These are phyloP conservation scores for Sogatella furcifera DNA, from an alignment of 1,140 invertebrate genomes.

Conservation along the genomic window DNA sequence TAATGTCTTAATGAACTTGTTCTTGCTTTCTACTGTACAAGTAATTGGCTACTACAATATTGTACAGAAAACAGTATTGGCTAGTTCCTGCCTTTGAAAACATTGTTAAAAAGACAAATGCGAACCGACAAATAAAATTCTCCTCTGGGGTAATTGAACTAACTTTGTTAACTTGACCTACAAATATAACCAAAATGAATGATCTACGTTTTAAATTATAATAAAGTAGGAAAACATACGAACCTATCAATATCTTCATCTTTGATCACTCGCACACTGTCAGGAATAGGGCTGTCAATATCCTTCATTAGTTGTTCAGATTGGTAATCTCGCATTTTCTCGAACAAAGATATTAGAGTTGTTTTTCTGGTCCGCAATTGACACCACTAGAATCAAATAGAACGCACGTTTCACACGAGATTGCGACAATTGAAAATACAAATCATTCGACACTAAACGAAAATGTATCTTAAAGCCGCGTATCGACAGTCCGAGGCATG, in stretches of 20 bases:
- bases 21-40: too few species aligned
- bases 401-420: background rate
- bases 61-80: too few species aligned
- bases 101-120: too few species aligned
- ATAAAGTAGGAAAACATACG: background rate
- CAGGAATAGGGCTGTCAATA: conserved; percentile 70
- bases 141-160: background rate
- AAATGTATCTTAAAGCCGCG: too few species aligned
- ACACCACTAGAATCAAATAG: conserved; percentile 60
- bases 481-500: too few species aligned
- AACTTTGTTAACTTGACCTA: background rate
- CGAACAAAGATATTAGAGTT: conserved; percentile 70
- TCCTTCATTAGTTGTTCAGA: conserved; percentile 73
- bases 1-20: too few species aligned
- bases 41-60: too few species aligned
- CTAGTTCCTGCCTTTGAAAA: too few species aligned
- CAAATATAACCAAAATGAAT: background rate
- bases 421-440: too few species aligned
- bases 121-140: too few species aligned
- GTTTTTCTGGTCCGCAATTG: conserved; percentile 79
- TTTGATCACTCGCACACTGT: conserved; percentile 68
- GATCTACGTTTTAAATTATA: background rate
- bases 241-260: conserved; percentile 78
- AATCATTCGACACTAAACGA: too few species aligned
- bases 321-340: conserved; percentile 90